Base-by-base conservation (phyloP, 2,888 invertebrate genomes). In the Gymnosoma rotundatum region DNA sequence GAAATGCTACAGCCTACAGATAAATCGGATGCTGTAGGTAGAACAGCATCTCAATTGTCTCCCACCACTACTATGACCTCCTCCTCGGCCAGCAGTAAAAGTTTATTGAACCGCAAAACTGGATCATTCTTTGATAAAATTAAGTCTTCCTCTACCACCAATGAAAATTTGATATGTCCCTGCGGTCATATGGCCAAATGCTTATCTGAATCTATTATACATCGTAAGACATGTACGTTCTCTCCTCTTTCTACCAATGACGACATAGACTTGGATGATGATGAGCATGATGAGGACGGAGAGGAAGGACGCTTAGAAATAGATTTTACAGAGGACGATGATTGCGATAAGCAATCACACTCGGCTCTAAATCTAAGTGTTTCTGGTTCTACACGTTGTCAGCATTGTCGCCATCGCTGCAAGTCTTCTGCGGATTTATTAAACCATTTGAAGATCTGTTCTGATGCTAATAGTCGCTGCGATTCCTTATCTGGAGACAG, bases 371-470 rank as follows among this genome's bases (percentile, higher is more conserved):
- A 93, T 90, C 86, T 92, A 14, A 91, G 92, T 18, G 90, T 91
- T 1, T 89, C 89, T 3, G 94, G 95, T 85, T 96, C 96, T 16
- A 96, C 96, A 67, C 94, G 97, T 80, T 97, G 97, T 90, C 97
- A 97, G 91, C 95, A 95, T 90, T 97, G 97, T 91, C 94, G 97
- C 86, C 97, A 96, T 91, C 94, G 97, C 83, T 97, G 97, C 92
- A 97, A 97, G 92, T 96, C 96, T 36, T 96, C 96, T 87, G 94
- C 95, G 5, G 97, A 97, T 92, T 93, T 97, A 64, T 93, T 95
- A 85, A 93, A 94, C 80, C 97, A 97, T 90, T 93, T 97, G 91
- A 94, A 95, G 91, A 94, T 94, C 50, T 97, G 97, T 89, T 92
- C 92, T 9, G 95, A 94, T 87, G 94, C 94, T 60, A 91, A 92